Evolutionary conservation across 2,113 vertebrate genomes (phyloP), one percentile per base, ranked within the genome.

Genomic region (Nyctibius bracteatus): DNA sequence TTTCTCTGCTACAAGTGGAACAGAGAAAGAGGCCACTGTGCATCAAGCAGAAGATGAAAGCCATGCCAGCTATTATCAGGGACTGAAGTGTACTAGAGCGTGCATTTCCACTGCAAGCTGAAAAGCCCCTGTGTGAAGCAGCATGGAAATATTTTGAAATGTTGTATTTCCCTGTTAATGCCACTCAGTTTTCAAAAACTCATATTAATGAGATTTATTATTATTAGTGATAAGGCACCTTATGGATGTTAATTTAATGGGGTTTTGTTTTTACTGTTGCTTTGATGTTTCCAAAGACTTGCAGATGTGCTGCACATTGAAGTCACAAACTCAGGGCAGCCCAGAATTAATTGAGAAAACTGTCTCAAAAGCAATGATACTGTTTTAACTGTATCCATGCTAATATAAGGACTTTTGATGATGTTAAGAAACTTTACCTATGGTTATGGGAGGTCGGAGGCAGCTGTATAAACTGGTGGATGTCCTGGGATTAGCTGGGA

Each of bases 261-360:
- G 92, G 54, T 98, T 97, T 97, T 98, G 71, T 96, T 96, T 89
- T 95, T 95, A 37, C 55, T 80, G 72, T 58, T 55, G 70, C 86
- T 98, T 99, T 99, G 98, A 98, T 98, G 97, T 98, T 97, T 95
- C 94, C 88, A 88, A 96, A 98, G 97, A 97, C 97, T 97, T 97
- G 96, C 96, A 98, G 96, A 66, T 89, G 61, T 68, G 75, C 86
- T 96, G 86, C 94, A 79, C 35, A 77, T 93, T 95, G 90, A 98
- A 97, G 91, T 97, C 97, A 97, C 62, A 92, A 92, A 92, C 81
- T 95, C 74, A 95, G 94, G 90, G 90, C 86, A 96, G 88, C 91
- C 75, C 96, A 94, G 95, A 98, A 98, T 98, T 98, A 98, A 98
- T 98, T 90, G 97, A 98, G 94, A 98, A 97, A 87, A 28, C 81